These are phyloP conservation scores for Clanis bilineata DNA, from an alignment of 2,888 invertebrate species.

Conservation along the genomic window DNA sequence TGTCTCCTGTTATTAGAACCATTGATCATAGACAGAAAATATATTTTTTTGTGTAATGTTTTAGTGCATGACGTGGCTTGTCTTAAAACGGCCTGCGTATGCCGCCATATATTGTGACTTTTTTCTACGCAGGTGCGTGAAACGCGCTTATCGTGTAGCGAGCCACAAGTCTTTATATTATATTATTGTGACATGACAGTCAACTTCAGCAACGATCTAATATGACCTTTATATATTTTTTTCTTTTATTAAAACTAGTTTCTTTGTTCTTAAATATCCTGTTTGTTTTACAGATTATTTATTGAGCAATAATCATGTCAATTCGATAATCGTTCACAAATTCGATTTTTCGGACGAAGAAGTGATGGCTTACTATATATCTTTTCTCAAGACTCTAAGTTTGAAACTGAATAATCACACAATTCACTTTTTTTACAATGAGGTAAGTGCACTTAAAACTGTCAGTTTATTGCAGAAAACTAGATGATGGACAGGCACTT, in stretches of 20 bases:
- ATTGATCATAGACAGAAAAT: no score
- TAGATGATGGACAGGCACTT: no score
- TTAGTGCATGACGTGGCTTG: no score
- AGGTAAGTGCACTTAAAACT: slow-evolving; percentile 82
- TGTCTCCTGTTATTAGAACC: no score
- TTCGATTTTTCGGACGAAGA: slow-evolving; percentile 99
- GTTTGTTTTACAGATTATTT: slow-evolving; percentile 90
- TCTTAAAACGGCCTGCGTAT: no score
- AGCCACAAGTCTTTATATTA: no score
- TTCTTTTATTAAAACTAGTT: not conserved
- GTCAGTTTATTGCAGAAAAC: no score
- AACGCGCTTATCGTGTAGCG: no score
- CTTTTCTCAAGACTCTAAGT: slow-evolving; percentile 98
- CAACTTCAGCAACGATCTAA: not conserved
- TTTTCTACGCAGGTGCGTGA: no score
- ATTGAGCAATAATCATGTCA: slow-evolving; percentile 99
- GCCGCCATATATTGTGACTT: no score
- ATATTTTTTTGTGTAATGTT: no score
- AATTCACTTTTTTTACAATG: slow-evolving; percentile 99
- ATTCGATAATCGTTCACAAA: slow-evolving; percentile 99
- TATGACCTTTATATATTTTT: not conserved
- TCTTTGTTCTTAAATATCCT: not conserved
- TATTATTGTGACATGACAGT: no score
- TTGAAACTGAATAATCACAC: slow-evolving; percentile 98
- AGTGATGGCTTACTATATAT: slow-evolving; percentile 99